Percentiles rank a stretch among this genome's conserved stretches.
These are phyloP conservation scores for Pangasius krempfi DNA, from an alignment of 2,797 vertebrate species.

Conservation along the genomic window DNA sequence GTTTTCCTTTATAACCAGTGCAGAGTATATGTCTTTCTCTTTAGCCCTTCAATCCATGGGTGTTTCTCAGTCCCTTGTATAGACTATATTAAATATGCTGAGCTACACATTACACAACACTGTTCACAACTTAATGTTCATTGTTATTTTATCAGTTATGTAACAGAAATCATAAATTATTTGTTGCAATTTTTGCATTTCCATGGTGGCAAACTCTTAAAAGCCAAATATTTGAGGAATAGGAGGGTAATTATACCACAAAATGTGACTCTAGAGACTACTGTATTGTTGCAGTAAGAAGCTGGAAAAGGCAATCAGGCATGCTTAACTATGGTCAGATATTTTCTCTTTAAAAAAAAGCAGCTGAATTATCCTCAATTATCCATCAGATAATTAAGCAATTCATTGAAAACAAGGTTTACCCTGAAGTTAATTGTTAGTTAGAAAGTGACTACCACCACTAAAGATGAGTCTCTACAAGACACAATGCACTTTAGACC, in stretches of 20 bases:
- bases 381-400: conserved; percentile 38
- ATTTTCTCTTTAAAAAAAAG: background rate
- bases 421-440: conserved; percentile 27
- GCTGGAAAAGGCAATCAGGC: background rate
- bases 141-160: background rate
- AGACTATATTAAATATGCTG: background rate
- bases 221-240: background rate
- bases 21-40: background rate
- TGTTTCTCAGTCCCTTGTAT: background rate
- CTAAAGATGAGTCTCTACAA: conserved; percentile 20
- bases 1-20: conserved; percentile 1
- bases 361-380: conserved; percentile 6
- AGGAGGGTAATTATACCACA: background rate
- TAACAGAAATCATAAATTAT: background rate
- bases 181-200: background rate
- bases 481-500: conserved; percentile 29
- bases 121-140: background rate
- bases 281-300: background rate
- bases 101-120: background rate
- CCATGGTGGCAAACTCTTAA: background rate
- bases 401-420: conserved; percentile 19
- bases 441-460: conserved; percentile 23
- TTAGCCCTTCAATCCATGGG: background rate
- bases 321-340: background rate
- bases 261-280: background rate